Percentiles rank a stretch among this genome's conserved stretches.
These are phyloP conservation scores for Dicyrtoma fusca DNA, from an alignment of 2,888 invertebrate genomes.

Conservation along the genomic window DNA sequence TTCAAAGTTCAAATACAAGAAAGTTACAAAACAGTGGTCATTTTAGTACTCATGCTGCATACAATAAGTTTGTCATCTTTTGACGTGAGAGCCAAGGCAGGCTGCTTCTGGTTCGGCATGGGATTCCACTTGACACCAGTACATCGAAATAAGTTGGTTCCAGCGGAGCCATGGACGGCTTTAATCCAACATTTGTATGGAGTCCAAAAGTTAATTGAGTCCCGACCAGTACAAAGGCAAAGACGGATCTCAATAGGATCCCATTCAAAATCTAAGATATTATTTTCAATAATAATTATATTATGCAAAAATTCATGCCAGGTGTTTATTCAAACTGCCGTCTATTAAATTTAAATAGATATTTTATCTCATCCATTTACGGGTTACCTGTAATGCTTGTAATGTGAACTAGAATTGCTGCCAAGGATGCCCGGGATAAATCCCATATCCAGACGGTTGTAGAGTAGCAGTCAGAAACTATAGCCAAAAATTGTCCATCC, in stretches of 20 bases:
- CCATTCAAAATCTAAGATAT: constrained; percentile 30
- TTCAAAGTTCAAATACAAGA: too few relatives aligned
- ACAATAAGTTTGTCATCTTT: constrained; percentile 24
- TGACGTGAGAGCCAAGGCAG: constrained; percentile 12
- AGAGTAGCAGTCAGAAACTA: constrained; percentile 23
- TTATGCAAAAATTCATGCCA: too few relatives aligned
- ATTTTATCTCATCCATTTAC: too few relatives aligned
- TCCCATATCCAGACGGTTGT: constrained; percentile 44
- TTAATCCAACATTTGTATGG: background rate
- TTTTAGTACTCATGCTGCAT: background rate
- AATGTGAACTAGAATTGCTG: constrained; percentile 37
- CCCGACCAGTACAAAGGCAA: constrained; percentile 11
- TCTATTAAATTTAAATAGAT: too few relatives aligned
- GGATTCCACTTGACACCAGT: background rate
- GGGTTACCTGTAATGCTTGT: constrained; percentile 34
- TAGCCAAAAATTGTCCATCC: constrained; percentile 39
- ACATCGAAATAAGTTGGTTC: constrained; percentile 1
- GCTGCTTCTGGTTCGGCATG: background rate
- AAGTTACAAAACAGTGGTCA: too few relatives aligned
- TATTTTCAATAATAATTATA: too few relatives aligned
- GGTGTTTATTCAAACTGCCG: too few relatives aligned
- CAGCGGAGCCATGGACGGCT: background rate
- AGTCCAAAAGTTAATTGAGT: constrained; percentile 17
- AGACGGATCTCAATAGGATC: background rate
- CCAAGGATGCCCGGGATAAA: constrained; percentile 3